Percentiles rank a stretch among this genome's conserved stretches.
Evolutionary conservation across 2,888 invertebrate species (phyloP).

Genomic region (Trimorus sp.): DNA sequence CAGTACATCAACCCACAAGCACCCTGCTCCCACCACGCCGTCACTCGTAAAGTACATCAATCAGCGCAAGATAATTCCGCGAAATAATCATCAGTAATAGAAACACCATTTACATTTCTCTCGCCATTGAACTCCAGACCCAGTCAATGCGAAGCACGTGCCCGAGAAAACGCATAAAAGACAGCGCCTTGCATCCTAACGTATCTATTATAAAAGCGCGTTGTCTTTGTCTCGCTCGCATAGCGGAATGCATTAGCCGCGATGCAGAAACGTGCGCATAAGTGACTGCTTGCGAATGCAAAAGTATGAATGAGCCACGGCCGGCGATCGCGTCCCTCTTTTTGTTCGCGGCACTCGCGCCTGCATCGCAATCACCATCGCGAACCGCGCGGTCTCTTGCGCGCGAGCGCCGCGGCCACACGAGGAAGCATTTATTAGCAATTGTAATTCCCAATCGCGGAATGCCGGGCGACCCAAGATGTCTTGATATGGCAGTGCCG

Average conservation of each 20-base stretch:
- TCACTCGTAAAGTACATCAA: constrained; percentile 48
- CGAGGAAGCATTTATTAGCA: constrained; percentile 73
- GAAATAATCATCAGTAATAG: constrained; percentile 61
- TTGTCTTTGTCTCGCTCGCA: constrained; percentile 70
- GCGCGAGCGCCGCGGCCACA: constrained; percentile 9
- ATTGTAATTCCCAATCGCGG: constrained; percentile 76
- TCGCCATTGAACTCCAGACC: constrained; percentile 58
- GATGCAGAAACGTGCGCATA: constrained; percentile 75
- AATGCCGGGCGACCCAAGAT: constrained; percentile 73
- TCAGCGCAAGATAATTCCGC: constrained; percentile 54
- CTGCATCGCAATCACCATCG: constrained; percentile 52
- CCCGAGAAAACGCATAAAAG: constrained; percentile 71
- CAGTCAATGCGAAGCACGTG: constrained; percentile 68
- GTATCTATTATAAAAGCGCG: constrained; percentile 76
- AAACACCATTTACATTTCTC: constrained; percentile 60
- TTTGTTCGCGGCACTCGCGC: constrained; percentile 28
- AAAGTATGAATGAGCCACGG: constrained; percentile 84
- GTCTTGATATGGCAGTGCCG: constrained; percentile 72
- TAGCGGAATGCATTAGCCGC: constrained; percentile 66
- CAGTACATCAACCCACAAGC: no score
- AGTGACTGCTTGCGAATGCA: constrained; percentile 84
- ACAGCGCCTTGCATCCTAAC: constrained; percentile 76
- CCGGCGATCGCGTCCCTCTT: constrained; percentile 52
- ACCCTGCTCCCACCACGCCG: constrained; percentile 1
- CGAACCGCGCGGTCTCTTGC: constrained; percentile 36